Percentiles rank a stretch among this genome's conserved stretches.
phyloP scores from a whole-genome alignment of 1,140 invertebrate genomes.

The Scylla paramamosain region DNA sequence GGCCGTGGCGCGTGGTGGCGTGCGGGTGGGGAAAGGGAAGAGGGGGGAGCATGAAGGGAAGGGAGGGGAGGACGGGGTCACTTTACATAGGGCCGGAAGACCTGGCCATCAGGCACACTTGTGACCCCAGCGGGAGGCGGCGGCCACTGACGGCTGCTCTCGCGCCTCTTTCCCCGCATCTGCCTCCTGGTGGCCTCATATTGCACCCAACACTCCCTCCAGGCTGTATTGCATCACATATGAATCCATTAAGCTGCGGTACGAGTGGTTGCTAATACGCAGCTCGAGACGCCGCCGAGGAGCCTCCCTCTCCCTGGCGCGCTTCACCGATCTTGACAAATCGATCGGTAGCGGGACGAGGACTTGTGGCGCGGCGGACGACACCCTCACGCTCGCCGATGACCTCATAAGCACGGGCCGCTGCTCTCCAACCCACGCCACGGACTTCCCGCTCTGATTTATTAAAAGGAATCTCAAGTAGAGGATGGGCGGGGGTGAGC shows the following conservation, averaged over 20 bases:
- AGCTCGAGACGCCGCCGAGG: background rate
- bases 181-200: background rate
- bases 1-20: background rate
- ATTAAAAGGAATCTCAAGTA: background rate
- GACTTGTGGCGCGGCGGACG: constrained; percentile 29
- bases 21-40: background rate
- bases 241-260: no score
- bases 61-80: constrained; percentile 22
- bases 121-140: background rate
- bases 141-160: background rate
- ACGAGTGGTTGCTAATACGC: background rate
- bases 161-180: background rate
- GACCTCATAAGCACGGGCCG: constrained; percentile 9
- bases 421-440: no score
- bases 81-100: constrained; percentile 39
- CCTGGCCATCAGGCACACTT: constrained; percentile 40
- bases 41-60: background rate
- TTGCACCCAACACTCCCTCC: no score
- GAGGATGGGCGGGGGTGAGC: background rate
- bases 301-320: background rate
- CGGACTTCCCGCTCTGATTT: background rate
- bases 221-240: no score
- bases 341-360: constrained; percentile 31
- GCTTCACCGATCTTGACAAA: constrained; percentile 59
- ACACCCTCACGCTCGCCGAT: background rate